Evolutionary conservation across 2,113 vertebrate genomes (phyloP).

Genomic region (Forbesichthys papilliferus): DNA sequence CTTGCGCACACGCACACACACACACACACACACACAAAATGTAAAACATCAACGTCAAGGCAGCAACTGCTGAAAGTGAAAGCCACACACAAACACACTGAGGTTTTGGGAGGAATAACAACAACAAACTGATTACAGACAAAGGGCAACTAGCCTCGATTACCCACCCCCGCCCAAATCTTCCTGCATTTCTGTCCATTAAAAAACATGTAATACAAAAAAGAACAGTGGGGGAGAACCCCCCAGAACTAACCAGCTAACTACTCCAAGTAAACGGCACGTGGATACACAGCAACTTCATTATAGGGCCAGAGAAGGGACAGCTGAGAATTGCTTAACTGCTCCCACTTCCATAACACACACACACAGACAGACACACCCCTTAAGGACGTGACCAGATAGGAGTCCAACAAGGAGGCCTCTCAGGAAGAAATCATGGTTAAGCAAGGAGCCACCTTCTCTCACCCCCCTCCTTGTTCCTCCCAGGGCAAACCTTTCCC

Average conservation of each 20-base stretch:
- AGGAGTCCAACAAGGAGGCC: constrained; percentile 70
- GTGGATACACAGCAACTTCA: constrained; percentile 23
- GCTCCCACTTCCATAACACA: not conserved
- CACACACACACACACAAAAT: constrained; percentile 8
- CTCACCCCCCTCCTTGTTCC: constrained; percentile 54
- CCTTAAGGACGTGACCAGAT: constrained; percentile 74
- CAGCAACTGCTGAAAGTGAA: constrained; percentile 1
- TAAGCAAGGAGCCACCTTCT: constrained; percentile 33
- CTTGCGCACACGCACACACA: constrained; percentile 37
- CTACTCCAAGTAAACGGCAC: constrained; percentile 37
- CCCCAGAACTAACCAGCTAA: constrained; percentile 47
- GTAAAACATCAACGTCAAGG: constrained; percentile 40
- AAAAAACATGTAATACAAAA: constrained; percentile 75
- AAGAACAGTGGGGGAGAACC: constrained; percentile 66
- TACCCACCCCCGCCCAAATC: constrained; percentile 46
- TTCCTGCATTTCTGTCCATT: constrained; percentile 74
- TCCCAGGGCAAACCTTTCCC: constrained; percentile 43
- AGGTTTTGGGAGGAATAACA: constrained; percentile 39
- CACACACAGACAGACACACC: constrained; percentile 13
- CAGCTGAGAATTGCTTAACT: not conserved
- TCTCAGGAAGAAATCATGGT: constrained; percentile 78
- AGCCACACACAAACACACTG: constrained; percentile 31
- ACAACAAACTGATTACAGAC: constrained; percentile 68
- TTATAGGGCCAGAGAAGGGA: too few species aligned
- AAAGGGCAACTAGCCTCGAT: constrained; percentile 52